Percentiles rank a stretch among this genome's conserved stretches.
These are phyloP conservation scores for Spodoptera picta DNA, from an alignment of 2,888 invertebrate species.

Conservation along the genomic window DNA sequence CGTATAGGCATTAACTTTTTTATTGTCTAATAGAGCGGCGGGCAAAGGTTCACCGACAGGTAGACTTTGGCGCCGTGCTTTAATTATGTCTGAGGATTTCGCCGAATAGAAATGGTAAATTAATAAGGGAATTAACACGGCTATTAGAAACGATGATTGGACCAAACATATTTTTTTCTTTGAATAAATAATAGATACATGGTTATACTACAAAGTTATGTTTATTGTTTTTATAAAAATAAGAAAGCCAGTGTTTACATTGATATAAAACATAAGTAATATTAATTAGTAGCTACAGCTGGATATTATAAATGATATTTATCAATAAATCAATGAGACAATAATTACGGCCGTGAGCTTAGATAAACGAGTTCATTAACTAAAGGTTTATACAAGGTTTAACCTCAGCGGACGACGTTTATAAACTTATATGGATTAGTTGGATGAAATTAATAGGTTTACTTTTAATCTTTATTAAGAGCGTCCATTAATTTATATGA, in stretches of 20 bases:
- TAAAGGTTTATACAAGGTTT: constrained; percentile 45
- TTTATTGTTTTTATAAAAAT: neutral
- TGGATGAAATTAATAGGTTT: constrained; percentile 28
- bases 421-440: constrained; percentile 27
- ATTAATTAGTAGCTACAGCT: constrained; percentile 3
- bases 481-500: neutral
- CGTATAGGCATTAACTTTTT: constrained; percentile 85
- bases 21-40: constrained; percentile 85
- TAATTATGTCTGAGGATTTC: constrained; percentile 82
- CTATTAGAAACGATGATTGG: constrained; percentile 43
- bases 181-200: neutral
- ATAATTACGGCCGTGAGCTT: constrained; percentile 29
- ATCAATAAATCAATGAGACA: constrained; percentile 31
- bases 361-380: constrained; percentile 50
- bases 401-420: constrained; percentile 41
- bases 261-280: neutral
- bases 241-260: no score
- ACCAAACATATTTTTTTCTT: constrained; percentile 16
- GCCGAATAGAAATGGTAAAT: constrained; percentile 73
- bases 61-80: constrained; percentile 84
- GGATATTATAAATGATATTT: constrained; percentile 6
- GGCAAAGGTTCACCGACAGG: constrained; percentile 85
- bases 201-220: neutral
- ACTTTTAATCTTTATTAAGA: constrained; percentile 13
- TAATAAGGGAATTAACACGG: constrained; percentile 68